Percentiles rank a stretch among this genome's conserved stretches.
Evolutionary conservation across 2,888 invertebrate genomes (phyloP).

Genomic region (Apodemia mormo): DNA sequence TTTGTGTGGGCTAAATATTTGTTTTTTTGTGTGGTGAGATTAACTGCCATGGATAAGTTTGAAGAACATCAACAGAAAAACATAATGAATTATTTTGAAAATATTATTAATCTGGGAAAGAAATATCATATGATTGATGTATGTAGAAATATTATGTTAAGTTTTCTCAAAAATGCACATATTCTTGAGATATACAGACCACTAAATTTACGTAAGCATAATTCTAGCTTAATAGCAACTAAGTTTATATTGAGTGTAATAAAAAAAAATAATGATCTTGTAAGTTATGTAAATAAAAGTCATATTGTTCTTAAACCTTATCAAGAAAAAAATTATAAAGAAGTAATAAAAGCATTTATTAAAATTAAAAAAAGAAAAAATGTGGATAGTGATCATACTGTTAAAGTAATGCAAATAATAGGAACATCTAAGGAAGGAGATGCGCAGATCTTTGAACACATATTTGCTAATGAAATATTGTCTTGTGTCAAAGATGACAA

Average conservation of each 20-base stretch:
- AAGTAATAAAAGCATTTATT: constrained; percentile 68
- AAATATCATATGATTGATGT: constrained; percentile 55
- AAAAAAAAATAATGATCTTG: constrained; percentile 50
- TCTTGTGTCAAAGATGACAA: constrained; percentile 70
- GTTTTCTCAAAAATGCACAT: constrained; percentile 64
- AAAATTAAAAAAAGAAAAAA: constrained; percentile 69
- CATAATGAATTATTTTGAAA: constrained; percentile 55
- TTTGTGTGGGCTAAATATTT: constrained; percentile 70
- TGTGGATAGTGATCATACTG: constrained; percentile 56
- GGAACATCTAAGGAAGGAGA: constrained; percentile 67
- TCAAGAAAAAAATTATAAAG: constrained; percentile 76
- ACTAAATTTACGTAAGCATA: constrained; percentile 54
- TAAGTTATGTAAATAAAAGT: constrained; percentile 57
- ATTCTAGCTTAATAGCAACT: constrained; percentile 54
- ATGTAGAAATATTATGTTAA: constrained; percentile 56
- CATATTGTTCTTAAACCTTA: constrained; percentile 70
- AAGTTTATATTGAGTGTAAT: constrained; percentile 60
- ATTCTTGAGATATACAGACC: constrained; percentile 65
- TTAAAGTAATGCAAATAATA: constrained; percentile 66
- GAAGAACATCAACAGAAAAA: constrained; percentile 51
- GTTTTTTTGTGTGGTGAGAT: constrained; percentile 60
- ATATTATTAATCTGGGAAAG: constrained; percentile 55
- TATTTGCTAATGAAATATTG: constrained; percentile 55
- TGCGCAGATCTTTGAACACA: constrained; percentile 60
- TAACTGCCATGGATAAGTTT: constrained; percentile 56